Base-by-base conservation (phyloP, 2,888 invertebrate species). In the Sphecodes monilicornis region DNA sequence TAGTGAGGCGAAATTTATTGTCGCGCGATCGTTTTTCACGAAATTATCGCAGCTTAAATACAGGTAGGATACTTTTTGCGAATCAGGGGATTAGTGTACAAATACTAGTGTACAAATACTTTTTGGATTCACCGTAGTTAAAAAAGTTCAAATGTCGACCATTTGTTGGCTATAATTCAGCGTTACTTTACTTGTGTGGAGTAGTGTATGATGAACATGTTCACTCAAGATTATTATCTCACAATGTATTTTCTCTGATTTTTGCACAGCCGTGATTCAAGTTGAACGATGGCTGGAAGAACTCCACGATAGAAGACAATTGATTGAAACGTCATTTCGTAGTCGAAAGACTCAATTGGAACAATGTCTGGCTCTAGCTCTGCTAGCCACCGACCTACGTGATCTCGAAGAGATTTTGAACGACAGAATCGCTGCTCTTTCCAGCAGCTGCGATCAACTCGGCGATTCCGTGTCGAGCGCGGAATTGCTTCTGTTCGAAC, bases 261-360 rank as follows among this genome's bases (percentile, higher is more conserved):
- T 54, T n/a, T 5, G 26, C 13, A 3, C 91, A 96, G 97, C 96
- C 79, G 95, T 97, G 79, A 95, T 96, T 80, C 97, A 97, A 95
- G 97, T 97, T 32, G 97, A 97, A 94, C 96, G 96, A 88, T 97
- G 97, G 97, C 94, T 97, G 91, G 97, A 97, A 92, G 96, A 96
- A 78, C 95, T 98, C 76, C 98, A 98, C 92, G 97, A 97, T 93
- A 96, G 97, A 90, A 95, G 98, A 84, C 96, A 97, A 91, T 95
- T 96, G 88, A 95, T 98, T 83, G 98, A 98, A 93, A 95, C 95
- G 13, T 96, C 96, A 64, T 97, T 97, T 95, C 96, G 96, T 89
- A 96, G 96, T 89, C 95, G 97, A 88, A 97, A 97, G 94, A 96
- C 96, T 11, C 97, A 97, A 93, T 95, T 98, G 90, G 98, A 98